These are phyloP conservation scores for Drosophila percnosoma DNA, from an alignment of 2,888 invertebrate species.

Conservation along the genomic window DNA sequence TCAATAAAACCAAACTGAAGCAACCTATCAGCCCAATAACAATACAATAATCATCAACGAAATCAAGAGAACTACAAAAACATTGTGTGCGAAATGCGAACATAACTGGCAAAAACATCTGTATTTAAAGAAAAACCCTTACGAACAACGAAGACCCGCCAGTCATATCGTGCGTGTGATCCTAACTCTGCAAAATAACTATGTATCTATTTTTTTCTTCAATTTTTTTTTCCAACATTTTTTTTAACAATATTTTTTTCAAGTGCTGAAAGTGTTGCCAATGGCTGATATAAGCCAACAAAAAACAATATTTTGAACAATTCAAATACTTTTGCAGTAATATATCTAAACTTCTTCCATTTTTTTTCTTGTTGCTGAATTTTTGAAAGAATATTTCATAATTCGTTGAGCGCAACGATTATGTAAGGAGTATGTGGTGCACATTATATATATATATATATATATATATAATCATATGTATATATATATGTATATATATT, in stretches of 20 bases:
- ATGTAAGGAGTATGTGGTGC: conserved; percentile 55
- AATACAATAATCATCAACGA: conserved; percentile 5
- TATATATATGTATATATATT: conserved; percentile 12
- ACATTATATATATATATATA: conserved; percentile 11
- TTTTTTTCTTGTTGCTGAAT: conserved; percentile 4
- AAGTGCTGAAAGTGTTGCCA: conserved; percentile 40
- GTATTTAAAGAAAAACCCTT: neutral
- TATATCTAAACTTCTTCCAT: neutral
- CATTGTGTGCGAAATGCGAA: conserved; percentile 15
- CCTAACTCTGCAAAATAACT: conserved; percentile 4
- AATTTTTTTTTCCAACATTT: conserved; percentile 31
- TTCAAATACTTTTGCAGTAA: conserved; percentile 4
- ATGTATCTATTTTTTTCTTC: neutral
- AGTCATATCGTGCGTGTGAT: conserved; percentile 42
- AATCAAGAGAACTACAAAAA: neutral
- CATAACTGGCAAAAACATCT: neutral
- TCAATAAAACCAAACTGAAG: neutral
- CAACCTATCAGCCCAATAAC: neutral
- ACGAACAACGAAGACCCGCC: conserved; percentile 5
- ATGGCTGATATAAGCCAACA: conserved; percentile 5
- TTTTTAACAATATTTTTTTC: conserved; percentile 44
- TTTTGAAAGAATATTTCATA: conserved; percentile 12
- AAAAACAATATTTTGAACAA: conserved; percentile 1
- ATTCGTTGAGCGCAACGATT: conserved; percentile 45
- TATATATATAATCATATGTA: neutral